Evolutionary conservation across 2,888 invertebrate species (phyloP).

Genomic region (Chironomus riparius): DNA sequence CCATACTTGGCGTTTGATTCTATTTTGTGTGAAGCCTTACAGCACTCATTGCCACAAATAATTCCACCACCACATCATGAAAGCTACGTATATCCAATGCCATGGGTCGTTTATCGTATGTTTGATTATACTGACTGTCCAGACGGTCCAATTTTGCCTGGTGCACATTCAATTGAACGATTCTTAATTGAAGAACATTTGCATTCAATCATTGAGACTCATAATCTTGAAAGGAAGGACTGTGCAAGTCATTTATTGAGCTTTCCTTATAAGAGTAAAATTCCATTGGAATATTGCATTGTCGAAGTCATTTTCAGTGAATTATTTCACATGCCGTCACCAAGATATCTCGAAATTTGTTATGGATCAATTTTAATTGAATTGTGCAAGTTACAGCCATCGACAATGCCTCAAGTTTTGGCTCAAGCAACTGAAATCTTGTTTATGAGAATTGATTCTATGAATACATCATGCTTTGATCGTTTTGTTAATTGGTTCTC

Average conservation of each 20-base stretch:
- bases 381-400: conserved; percentile 91
- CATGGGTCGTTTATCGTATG: conserved; percentile 88
- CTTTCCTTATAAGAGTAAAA: conserved; percentile 86
- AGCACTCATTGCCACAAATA: conserved; percentile 87
- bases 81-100: conserved; percentile 84
- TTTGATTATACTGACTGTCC: conserved; percentile 99
- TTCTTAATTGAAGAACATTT: conserved; percentile 97
- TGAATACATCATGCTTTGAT: conserved; percentile 96
- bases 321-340: conserved; percentile 83
- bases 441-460: conserved; percentile 89
- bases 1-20: conserved; percentile 95
- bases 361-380: conserved; percentile 95
- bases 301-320: conserved; percentile 95
- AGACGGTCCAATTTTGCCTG: conserved; percentile 81
- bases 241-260: conserved; percentile 87
- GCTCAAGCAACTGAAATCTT: conserved; percentile 97
- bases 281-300: conserved; percentile 95
- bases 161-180: conserved; percentile 93
- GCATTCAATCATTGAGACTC: conserved; percentile 82
- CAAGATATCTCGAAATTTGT: conserved; percentile 81
- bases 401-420: conserved; percentile 93
- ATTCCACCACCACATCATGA: conserved; percentile 90
- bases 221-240: conserved; percentile 83
- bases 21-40: conserved; percentile 87
- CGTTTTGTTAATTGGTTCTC: conserved; percentile 96